Base-by-base conservation (phyloP, 2,888 invertebrate genomes). In the Entomobrya proxima region DNA sequence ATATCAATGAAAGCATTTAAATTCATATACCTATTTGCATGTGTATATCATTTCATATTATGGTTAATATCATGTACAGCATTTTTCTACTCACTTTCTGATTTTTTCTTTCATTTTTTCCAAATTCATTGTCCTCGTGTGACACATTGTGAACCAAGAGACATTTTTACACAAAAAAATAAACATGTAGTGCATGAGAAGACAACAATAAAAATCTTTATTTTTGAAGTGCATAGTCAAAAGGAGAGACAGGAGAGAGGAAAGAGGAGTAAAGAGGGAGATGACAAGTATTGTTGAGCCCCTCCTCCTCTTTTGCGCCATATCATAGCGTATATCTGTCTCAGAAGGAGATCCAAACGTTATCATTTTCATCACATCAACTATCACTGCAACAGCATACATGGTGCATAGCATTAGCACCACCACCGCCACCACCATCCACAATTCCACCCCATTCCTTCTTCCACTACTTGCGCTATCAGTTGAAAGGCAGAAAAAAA, bases 201-300 rank as follows among this genome's bases (percentile, higher is more conserved):
- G 32, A 64, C 61, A 55, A 55, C 61, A 64, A 15, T 40, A 58
- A 27, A n/a, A 64, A 35, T 30, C 18, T 32, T 64, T 2, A 4
- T 15, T 64, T 55, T 24, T 55, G 55, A 55, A 35, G 35, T n/a
- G 27, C 2, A 58, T 6, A 58, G 13, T 5, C 18, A 30, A 6
- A 75, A 55, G 37, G 37, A 30, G 52, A 75, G 18, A 75, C 27
- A 21, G 21, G 32, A 6, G 37, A 69, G 47, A 50, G 47, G 47
- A 44, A 77, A 0, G 13, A 35, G 32, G 44, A 75, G 40, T 13
- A 79, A 78, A 61, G 72, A 78, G 84, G 84, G 84, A 84, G 84
- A 84, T 84, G 84, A 84, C 84, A 84, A 84, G 77, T 78, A 35
- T 27, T 69, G 21, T 30, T 44, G 78, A 78, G 69, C 84, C 72